phyloP scores from a whole-genome alignment of 2,113 vertebrate species.

The Poeciliopsis occidentalis region DNA sequence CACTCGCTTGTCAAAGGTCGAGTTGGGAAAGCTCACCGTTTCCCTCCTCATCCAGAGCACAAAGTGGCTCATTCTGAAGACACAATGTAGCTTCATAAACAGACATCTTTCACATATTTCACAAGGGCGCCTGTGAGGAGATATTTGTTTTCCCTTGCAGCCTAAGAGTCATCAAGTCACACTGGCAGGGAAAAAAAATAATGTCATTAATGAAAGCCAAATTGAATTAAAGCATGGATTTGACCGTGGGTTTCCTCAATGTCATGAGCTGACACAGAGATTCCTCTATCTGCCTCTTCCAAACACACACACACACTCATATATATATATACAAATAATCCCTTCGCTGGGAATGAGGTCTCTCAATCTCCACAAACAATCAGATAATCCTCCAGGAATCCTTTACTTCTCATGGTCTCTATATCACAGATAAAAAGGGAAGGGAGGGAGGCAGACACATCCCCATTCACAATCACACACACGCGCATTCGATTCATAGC shows the following conservation, averaged over 20 bases:
- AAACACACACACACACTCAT: conserved; percentile 35
- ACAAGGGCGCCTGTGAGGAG: conserved; percentile 25
- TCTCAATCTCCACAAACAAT: conserved; percentile 79
- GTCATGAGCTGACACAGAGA: conserved; percentile 69
- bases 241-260: conserved; percentile 77
- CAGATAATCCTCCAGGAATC: conserved; percentile 80
- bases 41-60: conserved; percentile 26
- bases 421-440: conserved; percentile 56
- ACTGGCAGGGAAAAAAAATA: conserved; percentile 59
- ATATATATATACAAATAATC: conserved; percentile 52
- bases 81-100: conserved; percentile 52
- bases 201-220: conserved; percentile 72
- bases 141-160: conserved; percentile 70
- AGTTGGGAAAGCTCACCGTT: conserved; percentile 1
- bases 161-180: conserved; percentile 61
- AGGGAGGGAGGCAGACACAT: conserved; percentile 23
- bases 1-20: conserved; percentile 38
- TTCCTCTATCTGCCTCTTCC: conserved; percentile 58
- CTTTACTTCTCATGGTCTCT: conserved; percentile 73
- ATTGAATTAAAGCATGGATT: conserved; percentile 75
- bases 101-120: conserved; percentile 39
- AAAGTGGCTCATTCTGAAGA: conserved; percentile 41
- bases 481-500: conserved; percentile 53
- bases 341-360: conserved; percentile 73
- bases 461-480: conserved; percentile 19